Percentiles rank a stretch among this genome's conserved stretches.
These are phyloP conservation scores for Rhizomys pruinosus DNA, from an alignment of 2,113 vertebrate genomes.

Conservation along the genomic window DNA sequence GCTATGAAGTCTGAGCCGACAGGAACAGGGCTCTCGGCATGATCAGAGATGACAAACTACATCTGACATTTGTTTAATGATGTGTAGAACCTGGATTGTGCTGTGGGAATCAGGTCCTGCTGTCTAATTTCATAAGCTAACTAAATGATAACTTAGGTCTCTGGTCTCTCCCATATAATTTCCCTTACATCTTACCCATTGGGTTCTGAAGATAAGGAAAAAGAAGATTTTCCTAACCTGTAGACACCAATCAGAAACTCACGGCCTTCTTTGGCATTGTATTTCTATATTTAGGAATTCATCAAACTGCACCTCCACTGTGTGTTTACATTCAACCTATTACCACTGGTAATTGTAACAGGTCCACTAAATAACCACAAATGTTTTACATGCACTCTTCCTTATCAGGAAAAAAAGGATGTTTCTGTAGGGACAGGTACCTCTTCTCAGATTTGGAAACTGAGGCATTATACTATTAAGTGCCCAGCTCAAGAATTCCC, in stretches of 20 bases:
- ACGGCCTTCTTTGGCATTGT: background rate
- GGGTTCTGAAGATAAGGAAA: background rate
- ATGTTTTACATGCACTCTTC: background rate
- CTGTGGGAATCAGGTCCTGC: background rate
- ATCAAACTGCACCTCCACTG: background rate
- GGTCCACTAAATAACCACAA: background rate
- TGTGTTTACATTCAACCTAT: background rate
- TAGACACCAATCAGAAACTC: background rate
- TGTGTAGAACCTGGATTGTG: background rate
- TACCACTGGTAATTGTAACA: background rate
- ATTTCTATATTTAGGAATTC: accelerated
- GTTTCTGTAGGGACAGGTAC: background rate
- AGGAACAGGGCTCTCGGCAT: background rate
- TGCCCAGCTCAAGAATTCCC: background rate
- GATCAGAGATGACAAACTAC: slow-evolving; percentile 45
- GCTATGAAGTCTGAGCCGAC: slow-evolving; percentile 20
- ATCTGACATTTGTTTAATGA: background rate
- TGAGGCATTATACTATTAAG: background rate
- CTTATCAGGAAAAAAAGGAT: background rate
- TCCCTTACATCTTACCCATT: background rate
- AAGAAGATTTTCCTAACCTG: background rate
- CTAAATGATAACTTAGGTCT: background rate
- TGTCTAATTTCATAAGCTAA: background rate
- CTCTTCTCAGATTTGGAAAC: background rate
- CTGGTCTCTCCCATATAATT: background rate